Conservation (phyloP, 2,113 vertebrate genomes). For the Zosterops lateralis region DNA sequence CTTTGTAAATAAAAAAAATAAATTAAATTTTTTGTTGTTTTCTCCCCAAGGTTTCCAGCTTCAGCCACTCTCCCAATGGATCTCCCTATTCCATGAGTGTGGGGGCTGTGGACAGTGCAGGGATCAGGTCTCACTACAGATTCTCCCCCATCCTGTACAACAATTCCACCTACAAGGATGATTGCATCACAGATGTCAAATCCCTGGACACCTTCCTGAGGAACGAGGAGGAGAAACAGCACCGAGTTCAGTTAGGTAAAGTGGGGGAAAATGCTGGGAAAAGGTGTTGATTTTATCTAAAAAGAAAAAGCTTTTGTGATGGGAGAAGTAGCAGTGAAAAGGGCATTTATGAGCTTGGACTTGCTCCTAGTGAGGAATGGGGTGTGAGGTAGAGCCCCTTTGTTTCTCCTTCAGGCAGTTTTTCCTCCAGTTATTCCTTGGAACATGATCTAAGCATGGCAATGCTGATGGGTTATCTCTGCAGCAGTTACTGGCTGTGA, state of each 20-base stretch:
- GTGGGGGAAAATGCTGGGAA: rapidly evolving
- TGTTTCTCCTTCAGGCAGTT: neutral
- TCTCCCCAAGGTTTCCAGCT: conserved; percentile 76
- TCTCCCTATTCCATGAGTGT: conserved; percentile 78
- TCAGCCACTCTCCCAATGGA: conserved; percentile 77
- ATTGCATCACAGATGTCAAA: conserved; percentile 88
- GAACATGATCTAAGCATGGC: rapidly evolving
- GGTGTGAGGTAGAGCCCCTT: rapidly evolving
- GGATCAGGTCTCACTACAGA: conserved; percentile 85
- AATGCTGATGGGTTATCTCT: neutral
- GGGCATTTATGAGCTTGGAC: rapidly evolving
- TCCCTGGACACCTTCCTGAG: conserved; percentile 82
- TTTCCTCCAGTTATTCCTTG: neutral
- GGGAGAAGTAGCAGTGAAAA: neutral
- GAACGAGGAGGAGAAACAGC: conserved; percentile 90
- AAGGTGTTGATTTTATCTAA: neutral
- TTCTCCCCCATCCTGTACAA: conserved; percentile 86
- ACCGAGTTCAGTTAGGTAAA: conserved; percentile 87
- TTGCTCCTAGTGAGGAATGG: neutral
- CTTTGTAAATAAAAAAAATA: rapidly evolving
- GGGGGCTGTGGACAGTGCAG: conserved; percentile 77
- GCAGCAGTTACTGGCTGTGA: neutral
- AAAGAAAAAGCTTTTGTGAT: neutral
- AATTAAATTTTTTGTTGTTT: neutral
- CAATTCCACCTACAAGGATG: conserved; percentile 86